Percentiles rank a stretch among this genome's conserved stretches.
Conservation (phyloP, 2,888 invertebrate genomes). For the Bombylius major region DNA sequence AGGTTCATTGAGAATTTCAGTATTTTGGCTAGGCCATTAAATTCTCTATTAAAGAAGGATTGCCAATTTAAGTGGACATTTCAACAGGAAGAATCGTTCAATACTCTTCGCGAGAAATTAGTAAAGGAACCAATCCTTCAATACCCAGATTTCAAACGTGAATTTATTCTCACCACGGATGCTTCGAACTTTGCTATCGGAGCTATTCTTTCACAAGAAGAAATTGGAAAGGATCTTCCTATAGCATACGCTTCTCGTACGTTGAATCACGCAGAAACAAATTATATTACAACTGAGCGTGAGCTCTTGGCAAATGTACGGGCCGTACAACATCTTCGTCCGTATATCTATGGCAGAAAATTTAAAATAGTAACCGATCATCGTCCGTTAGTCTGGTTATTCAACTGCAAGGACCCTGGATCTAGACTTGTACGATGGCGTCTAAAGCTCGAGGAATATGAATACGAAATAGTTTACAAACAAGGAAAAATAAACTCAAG, state of each 20-base stretch:
- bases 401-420: not conserved
- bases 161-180: conserved; percentile 1
- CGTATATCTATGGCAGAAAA: not conserved
- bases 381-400: not conserved
- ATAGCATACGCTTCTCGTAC: too few species aligned
- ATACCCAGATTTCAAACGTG: not conserved
- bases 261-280: conserved; percentile 11
- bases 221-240: not conserved
- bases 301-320: conserved; percentile 5
- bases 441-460: not conserved
- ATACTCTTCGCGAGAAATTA: not conserved
- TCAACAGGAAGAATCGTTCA: not conserved
- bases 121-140: not conserved
- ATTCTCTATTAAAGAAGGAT: not conserved
- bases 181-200: not conserved
- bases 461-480: not conserved
- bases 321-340: not conserved
- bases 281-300: conserved; percentile 18
- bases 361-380: not conserved
- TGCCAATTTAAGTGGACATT: not conserved
- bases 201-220: not conserved
- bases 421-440: not conserved
- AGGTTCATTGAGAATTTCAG: conserved; percentile 22
- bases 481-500: not conserved
- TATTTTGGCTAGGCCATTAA: not conserved